Base-by-base conservation (phyloP, 2,888 invertebrate species). In the Scaptomyza caliginosa region DNA sequence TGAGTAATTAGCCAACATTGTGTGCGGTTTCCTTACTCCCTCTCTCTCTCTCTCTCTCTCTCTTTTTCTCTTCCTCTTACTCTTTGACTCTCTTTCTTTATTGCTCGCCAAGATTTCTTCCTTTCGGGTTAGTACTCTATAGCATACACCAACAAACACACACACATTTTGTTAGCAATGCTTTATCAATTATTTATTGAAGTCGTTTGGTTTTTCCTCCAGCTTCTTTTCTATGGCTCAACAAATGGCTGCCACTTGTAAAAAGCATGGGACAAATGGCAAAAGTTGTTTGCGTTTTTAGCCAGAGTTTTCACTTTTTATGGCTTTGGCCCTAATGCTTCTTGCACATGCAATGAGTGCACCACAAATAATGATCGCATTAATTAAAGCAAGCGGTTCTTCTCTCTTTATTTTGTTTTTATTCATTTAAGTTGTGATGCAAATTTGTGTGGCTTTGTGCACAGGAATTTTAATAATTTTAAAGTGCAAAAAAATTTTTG, bases 181-280 rank as follows among this genome's bases (percentile, higher is more conserved):
- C 49, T 81, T 86, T 86, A 84, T 81, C 87, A 86, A 86, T 86
- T 86, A 86, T 85, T 79, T 79, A 85, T 85, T 75, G 85, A 79
- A 85, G 76, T 66, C 54, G 50, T 30, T 48, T 4, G 50, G 24
- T 64, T 77, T 74, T 65, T 59, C 46, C 32, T 11, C 8, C 28
- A 21, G 13, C 16, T 21, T n/a, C n/a, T 30, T n/a, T 4, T 1
- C n/a, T n/a, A 11, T n/a, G 2, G n/a, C 48, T 46, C 23, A 32
- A 13, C 66, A 55, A 54, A 48, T 54, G 19, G 49, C 16, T 30
- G 23, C 52, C 49, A 48, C 55, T 56, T 56, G 38, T n/a, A 56
- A 52, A 55, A 52, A 56, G 21, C 24, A 19, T 19, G 46, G 28
- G 17, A 48, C 70, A 69, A 67, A 69, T 62, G 32, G 52, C 52